phyloP scores from a whole-genome alignment of 2,888 invertebrate species.

The Apamea monoglypha region DNA sequence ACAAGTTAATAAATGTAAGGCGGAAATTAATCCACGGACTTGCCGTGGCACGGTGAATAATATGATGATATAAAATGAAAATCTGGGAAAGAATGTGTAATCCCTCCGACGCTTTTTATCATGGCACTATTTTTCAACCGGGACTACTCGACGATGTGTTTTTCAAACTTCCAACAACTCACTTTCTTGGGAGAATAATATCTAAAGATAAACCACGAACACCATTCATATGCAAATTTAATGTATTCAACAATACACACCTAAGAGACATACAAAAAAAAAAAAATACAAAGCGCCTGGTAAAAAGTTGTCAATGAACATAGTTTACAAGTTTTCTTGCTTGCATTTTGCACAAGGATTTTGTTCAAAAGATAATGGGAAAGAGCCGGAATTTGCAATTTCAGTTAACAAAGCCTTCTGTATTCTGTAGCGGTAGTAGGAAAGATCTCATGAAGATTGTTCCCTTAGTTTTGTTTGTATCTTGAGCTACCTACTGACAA shows the following conservation, averaged over 20 bases:
- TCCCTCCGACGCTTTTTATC: background rate
- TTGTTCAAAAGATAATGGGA: slow-evolving; percentile 37
- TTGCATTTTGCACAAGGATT: slow-evolving; percentile 43
- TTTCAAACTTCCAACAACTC: background rate
- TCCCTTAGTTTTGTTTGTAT: slow-evolving; percentile 26
- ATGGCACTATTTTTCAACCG: background rate
- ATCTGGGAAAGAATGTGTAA: background rate
- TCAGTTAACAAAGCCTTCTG: slow-evolving; percentile 34
- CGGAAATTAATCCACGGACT: background rate
- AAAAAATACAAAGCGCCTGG: slow-evolving; percentile 52
- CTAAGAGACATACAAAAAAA: slow-evolving; percentile 11
- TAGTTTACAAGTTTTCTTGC: slow-evolving; percentile 45
- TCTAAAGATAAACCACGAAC: slow-evolving; percentile 16
- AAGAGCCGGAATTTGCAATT: slow-evolving; percentile 50
- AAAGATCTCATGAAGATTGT: slow-evolving; percentile 34
- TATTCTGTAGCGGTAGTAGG: slow-evolving; percentile 10
- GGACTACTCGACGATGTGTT: background rate
- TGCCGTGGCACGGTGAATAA: background rate
- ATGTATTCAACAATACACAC: slow-evolving; percentile 8
- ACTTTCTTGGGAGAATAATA: background rate
- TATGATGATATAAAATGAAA: background rate
- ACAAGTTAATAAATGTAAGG: background rate
- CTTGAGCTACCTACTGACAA: slow-evolving; percentile 14
- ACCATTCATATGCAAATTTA: slow-evolving; percentile 29
- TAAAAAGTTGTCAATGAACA: slow-evolving; percentile 52